These are phyloP conservation scores for Dasysyrphus albostriatus DNA, from an alignment of 2,888 invertebrate species.

Conservation along the genomic window DNA sequence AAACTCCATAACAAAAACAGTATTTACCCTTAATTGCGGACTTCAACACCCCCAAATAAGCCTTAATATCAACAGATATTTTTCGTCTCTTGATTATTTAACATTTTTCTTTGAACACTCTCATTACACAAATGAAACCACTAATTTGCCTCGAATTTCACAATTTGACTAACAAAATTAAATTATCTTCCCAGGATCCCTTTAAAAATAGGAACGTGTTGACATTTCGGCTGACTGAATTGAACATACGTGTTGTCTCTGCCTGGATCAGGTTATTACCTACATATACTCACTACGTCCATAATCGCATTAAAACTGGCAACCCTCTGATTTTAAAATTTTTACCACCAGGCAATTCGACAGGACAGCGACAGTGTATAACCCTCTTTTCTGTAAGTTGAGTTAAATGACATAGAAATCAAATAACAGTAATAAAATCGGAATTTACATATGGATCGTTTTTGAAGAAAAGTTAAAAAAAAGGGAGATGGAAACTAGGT, in stretches of 20 bases:
- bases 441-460: conserved; percentile 53
- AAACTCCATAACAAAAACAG: background rate
- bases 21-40: conserved; percentile 48
- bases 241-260: conserved; percentile 52
- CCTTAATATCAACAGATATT: conserved; percentile 62
- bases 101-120: conserved; percentile 57
- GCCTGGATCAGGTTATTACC: conserved; percentile 57
- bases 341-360: conserved; percentile 17
- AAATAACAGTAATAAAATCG: conserved; percentile 69
- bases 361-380: background rate
- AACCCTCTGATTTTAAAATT: conserved; percentile 69
- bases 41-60: conserved; percentile 28
- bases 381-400: conserved; percentile 26
- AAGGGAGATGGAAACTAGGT: background rate
- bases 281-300: conserved; percentile 2
- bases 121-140: conserved; percentile 81
- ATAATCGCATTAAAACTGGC: conserved; percentile 69
- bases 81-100: conserved; percentile 51
- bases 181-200: conserved; percentile 37
- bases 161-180: conserved; percentile 53
- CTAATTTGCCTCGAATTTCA: conserved; percentile 79
- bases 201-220: conserved; percentile 48
- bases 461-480: background rate
- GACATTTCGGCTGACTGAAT: conserved; percentile 60
- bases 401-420: conserved; percentile 68